Base-by-base conservation (phyloP, 2,888 invertebrate genomes). In the Sesamia inferens region DNA sequence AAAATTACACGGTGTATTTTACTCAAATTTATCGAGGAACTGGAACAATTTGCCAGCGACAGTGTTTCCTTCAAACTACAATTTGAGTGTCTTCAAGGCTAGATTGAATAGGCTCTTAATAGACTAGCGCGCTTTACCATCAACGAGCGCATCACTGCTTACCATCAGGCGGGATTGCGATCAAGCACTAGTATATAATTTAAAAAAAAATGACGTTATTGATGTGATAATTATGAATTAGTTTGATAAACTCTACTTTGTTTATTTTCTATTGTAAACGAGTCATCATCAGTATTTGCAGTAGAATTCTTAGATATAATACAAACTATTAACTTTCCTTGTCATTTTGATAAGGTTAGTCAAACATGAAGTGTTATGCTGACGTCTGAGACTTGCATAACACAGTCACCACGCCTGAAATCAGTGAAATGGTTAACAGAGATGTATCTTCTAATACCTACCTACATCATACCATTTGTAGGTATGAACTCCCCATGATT, bases 141-240 rank as follows among this genome's bases (percentile, higher is more conserved):
- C n/a, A n/a, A n/a, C n/a, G n/a, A n/a, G n/a, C n/a, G n/a, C n/a
- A n/a, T n/a, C n/a, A n/a, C n/a, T n/a, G n/a, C n/a, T n/a, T n/a
- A n/a, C n/a, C n/a, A n/a, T n/a, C n/a, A n/a, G n/a, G n/a, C n/a
- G n/a, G n/a, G n/a, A n/a, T n/a, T n/a, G n/a, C n/a, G n/a, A n/a
- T n/a, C n/a, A n/a, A n/a, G n/a, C n/a, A n/a, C n/a, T n/a, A n/a
- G n/a, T n/a, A n/a, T n/a, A n/a, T n/a, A n/a, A n/a, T n/a, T n/a
- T n/a, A n/a, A n/a, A n/a, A n/a, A n/a, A n/a, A n/a, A n/a, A 58
- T 75, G 44, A 75, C 66, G 62, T 62, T 71, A 39, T 44, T 24
- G 13, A 31, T 51, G 39, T 54, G 66, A 62, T 59, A 24, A 67
- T 48, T 58, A 54, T 55, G 54, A 55, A 59, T 16, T 6, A 48